Evolutionary conservation across 2,113 vertebrate species (phyloP), one percentile per base, ranked within the genome.

Genomic region (Naja naja): DNA sequence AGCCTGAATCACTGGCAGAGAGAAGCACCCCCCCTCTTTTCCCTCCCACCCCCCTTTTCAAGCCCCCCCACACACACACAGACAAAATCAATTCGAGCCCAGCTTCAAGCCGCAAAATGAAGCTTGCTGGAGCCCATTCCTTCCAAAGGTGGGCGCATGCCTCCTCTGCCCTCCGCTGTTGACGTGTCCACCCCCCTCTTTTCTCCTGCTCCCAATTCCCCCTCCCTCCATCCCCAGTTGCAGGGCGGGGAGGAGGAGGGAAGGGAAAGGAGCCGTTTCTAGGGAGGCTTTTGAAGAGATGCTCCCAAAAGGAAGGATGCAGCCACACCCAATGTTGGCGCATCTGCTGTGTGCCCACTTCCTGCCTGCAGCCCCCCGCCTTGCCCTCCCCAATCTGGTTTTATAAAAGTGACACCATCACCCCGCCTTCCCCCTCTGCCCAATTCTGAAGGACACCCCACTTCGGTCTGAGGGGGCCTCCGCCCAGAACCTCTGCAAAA

Each of bases 381-480:
- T 34, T 1, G 14, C 3, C n/a, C 69, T 18, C 47, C 69, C 64
- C n/a, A 74, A 39, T 34, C 69, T 5, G n/a, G n/a, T 34, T 18
- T 34, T 34, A 7, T 18, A 34, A 74, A 74, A 8, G 60, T 5
- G n/a, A 34, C n/a, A 14, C 30, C 47, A 49, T 49, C 8, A 1
- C 8, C 47, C 47, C n/a, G n/a, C n/a, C 47, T 8, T 49, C 47
- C 8, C 8, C 55, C n/a, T 10, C n/a, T 7, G n/a, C 5, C 2
- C 6, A 7, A 20, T 20, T 39, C 14, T 34, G 69, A 74, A 74
- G 16, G n/a, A 34, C 2, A 5, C n/a, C 64, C 14, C n/a, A 16
- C 0, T 18, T n/a, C 1, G 1, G 27, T 64, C 4, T 0, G 3
- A 34, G 30, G 5, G 64, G 12, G 9, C n/a, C n/a, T 74, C 30